Base-by-base conservation (phyloP, 2,797 vertebrate genomes). In the Leuciscus waleckii region DNA sequence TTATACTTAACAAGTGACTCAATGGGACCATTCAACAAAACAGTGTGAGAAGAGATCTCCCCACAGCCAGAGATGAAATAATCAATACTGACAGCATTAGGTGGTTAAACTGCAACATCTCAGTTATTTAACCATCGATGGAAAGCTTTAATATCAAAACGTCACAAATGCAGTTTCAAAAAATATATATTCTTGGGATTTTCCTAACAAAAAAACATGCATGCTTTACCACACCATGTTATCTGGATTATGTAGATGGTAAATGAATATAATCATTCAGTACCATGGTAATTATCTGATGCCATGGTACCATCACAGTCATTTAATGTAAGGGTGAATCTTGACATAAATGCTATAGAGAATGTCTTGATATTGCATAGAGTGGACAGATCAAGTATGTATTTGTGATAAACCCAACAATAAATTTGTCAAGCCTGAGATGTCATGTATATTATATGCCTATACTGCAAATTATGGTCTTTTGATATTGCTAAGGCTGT, bases 381-480 rank as follows among this genome's bases (percentile, higher is more conserved):
- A 39, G 56, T 26, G 56, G 63, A 69, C 69, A 61, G 54, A n/a
- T 83, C 43, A 68, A 5, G n/a, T 26, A 29, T 56, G 46, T 43
- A 5, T 75, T 76, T 77, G n/a, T 7, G 7, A 63, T 35, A n/a
- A 84, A 58, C 29, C 32, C 49, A 84, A 69, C 63, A 78, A 77
- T 41, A 69, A 17, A 35, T 13, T 19, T 84, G 61, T 37, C 73
- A 67, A 68, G 61, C 46, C 63, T 43, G n/a, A 84, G 7, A 51
- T 81, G 65, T 39, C 49, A 84, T 77, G 63, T 83, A 9, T 83
- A 76, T 65, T 39, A 49, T 51, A 84, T 35, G 63, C 63, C 63
- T 32, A 32, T 68, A 69, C 63, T 68, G 63, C 35, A 78, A 84
- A 84, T 84, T 29, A 84, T 68, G 63, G 74, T 69, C 46, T 69